Evolutionary conservation across 2,888 invertebrate species (phyloP), one percentile per base, ranked within the genome.

Genomic region (Amphipyra berbera): DNA sequence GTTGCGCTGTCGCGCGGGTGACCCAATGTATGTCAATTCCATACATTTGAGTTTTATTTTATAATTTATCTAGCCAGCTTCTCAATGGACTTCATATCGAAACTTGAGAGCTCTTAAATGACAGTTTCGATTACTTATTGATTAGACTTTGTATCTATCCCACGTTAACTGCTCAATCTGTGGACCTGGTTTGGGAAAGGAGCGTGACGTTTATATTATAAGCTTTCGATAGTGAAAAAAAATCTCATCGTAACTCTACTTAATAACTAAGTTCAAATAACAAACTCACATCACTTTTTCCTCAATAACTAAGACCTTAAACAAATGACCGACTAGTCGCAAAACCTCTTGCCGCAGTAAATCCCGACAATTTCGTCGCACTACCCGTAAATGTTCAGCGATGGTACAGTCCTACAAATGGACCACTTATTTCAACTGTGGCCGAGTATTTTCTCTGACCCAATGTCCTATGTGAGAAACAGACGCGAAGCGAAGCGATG

Each of bases 401-500:
- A 38, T 40, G 46, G 54, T 54, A 52, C 60, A 58, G 59, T 53
- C 57, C 46, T 76, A 85, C 81, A 84, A 85, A 85, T 84, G 59
- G 76, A 52, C 69, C 79, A 74, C 76, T 84, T 80, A 80, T 73
- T 64, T 77, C 73, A 58, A 72, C 78, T 76, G 75, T 47, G 53
- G 38, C 33, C 49, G 15, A 55, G 57, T 50, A 44, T 58, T 74
- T 68, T 71, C 62, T 59, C 56, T 45, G 63, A 49, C 45, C 13
- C 6, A 30, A 6, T 41, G 14, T 37, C 40, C 56, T 15, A 49
- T 0, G 8, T 8, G 2, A 64, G 47, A 8, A 14, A 15, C 9
- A 9, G 14, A 44, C 33, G 48, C 44, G 35, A 37, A 33, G 30
- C 30, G 30, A 30, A 0, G 30, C 2, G 7, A 30, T 30, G 7